phyloP scores from a whole-genome alignment of 2,113 vertebrate genomes.

The Okapia johnstoni region DNA sequence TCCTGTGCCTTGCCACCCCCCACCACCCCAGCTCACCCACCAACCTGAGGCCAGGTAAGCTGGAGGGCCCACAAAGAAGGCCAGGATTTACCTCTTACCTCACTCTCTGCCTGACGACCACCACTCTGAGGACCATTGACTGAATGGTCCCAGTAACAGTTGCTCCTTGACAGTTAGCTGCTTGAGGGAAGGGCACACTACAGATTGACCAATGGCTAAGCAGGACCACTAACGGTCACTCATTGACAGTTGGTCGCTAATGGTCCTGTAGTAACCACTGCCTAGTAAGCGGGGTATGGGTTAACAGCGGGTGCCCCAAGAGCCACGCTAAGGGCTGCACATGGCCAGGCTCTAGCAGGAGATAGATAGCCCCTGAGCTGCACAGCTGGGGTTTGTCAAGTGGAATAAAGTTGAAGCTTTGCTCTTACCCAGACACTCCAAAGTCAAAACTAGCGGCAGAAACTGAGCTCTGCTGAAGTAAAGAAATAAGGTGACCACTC shows the following conservation, averaged over 20 bases:
- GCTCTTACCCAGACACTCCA: not conserved
- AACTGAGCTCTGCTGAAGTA: not conserved
- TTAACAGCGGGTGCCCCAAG: not conserved
- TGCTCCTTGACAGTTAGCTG: not conserved
- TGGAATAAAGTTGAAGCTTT: not conserved
- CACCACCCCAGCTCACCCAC: not conserved
- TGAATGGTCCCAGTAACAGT: not conserved
- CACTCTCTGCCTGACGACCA: not conserved
- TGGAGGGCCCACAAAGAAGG: not conserved
- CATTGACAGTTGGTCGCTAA: not conserved
- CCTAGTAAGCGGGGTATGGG: not conserved
- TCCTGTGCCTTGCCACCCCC: not conserved
- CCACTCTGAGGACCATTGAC: not conserved
- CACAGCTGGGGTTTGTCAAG: not conserved
- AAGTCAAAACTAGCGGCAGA: not conserved
- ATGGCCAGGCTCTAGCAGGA: not conserved
- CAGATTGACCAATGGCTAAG: not conserved
- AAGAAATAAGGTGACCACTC: not conserved
- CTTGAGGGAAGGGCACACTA: not conserved
- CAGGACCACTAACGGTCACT: not conserved
- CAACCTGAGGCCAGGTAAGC: not conserved
- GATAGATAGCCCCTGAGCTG: not conserved
- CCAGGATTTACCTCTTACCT: not conserved
- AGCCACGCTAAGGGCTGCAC: not conserved
- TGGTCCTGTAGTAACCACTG: not conserved